Percentiles rank a stretch among this genome's conserved stretches.
These are phyloP conservation scores for Phocoena sinus DNA, from an alignment of 2,113 vertebrate species.

Conservation along the genomic window DNA sequence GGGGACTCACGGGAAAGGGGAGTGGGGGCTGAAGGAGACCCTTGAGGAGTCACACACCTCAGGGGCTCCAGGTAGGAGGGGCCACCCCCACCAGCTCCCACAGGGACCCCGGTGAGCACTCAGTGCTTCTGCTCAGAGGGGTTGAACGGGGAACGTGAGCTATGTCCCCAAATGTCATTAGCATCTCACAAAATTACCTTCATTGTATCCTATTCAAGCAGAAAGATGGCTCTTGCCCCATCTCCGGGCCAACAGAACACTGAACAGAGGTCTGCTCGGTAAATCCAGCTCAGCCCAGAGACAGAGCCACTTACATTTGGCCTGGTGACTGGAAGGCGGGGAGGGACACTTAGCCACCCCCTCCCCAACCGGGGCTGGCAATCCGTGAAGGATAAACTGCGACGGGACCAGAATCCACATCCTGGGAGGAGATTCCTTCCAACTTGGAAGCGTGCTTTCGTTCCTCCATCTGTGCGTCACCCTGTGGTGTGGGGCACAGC, in stretches of 20 bases:
- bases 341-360: fast-evolving
- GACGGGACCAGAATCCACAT: not conserved
- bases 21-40: fast-evolving
- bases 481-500: fast-evolving
- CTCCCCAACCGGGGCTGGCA: too few species aligned
- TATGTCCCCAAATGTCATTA: fast-evolving
- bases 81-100: fast-evolving
- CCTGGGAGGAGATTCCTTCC: fast-evolving
- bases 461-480: not conserved
- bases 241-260: fast-evolving
- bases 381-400: fast-evolving
- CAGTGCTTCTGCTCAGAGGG: fast-evolving
- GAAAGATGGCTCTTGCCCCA: fast-evolving
- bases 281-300: fast-evolving
- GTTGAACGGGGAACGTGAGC: not conserved
- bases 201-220: fast-evolving
- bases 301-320: not conserved
- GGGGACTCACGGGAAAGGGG: not conserved
- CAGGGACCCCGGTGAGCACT: fast-evolving
- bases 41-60: fast-evolving
- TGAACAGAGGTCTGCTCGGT: fast-evolving
- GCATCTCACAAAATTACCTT: not conserved
- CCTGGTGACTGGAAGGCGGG: too few species aligned
- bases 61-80: fast-evolving
- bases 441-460: fast-evolving